These are phyloP conservation scores for Rhinella marina DNA, from an alignment of 2,797 vertebrate species.

Conservation along the genomic window DNA sequence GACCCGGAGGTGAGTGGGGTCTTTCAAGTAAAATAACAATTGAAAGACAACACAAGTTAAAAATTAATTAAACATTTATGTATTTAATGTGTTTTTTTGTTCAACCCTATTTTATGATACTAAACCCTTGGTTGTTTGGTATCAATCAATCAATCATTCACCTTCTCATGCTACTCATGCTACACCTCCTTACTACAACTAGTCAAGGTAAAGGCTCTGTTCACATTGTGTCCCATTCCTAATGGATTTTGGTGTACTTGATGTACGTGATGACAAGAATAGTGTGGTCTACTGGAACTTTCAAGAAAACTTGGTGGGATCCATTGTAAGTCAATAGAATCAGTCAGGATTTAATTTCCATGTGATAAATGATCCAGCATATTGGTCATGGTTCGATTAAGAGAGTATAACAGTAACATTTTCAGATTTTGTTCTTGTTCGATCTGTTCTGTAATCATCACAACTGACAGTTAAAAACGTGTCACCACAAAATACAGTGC, in stretches of 20 bases:
- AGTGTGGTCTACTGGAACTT: not conserved
- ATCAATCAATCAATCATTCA: not conserved
- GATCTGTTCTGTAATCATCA: too few species aligned
- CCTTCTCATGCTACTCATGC: not conserved
- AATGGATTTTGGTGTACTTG: not conserved
- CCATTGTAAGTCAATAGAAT: not conserved
- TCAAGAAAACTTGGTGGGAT: not conserved
- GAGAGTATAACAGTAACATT: not conserved
- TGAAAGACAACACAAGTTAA: not conserved
- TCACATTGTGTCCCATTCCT: not conserved
- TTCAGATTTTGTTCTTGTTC: too few species aligned
- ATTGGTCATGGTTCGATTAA: not conserved
- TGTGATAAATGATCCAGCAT: not conserved
- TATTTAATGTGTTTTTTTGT: not conserved
- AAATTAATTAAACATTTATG: not conserved
- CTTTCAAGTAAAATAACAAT: not conserved
- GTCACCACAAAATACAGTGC: too few species aligned
- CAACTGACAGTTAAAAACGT: too few species aligned
- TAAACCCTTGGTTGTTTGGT: not conserved
- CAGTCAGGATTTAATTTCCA: not conserved
- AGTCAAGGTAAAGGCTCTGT: not conserved
- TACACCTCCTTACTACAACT: too few species aligned
- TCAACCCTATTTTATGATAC: not conserved
- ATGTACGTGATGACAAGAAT: not conserved
- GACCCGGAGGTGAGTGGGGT: conserved; percentile 84